phyloP scores from a whole-genome alignment of 2,797 vertebrate species.

The Manis crassicaudata region DNA sequence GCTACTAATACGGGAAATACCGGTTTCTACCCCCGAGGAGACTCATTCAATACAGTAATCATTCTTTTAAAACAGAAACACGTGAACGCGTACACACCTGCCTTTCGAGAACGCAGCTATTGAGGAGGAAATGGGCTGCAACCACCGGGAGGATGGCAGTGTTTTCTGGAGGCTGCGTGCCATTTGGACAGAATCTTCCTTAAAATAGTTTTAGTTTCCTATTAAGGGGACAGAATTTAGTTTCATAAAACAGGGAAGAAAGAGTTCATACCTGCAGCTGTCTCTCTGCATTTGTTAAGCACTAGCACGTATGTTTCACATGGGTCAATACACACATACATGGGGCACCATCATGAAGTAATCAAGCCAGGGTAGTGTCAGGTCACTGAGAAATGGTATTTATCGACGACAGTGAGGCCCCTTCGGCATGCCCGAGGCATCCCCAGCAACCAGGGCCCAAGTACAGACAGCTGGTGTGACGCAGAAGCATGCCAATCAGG shows the following conservation, averaged over 20 bases:
- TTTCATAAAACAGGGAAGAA: not conserved
- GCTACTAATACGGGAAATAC: not conserved
- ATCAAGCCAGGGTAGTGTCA: not conserved
- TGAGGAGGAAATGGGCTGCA: not conserved
- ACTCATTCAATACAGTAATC: not conserved
- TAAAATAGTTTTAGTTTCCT: not conserved
- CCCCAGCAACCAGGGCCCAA: not conserved
- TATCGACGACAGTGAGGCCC: not conserved
- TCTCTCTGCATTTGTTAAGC: not conserved
- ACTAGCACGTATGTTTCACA: fast-evolving
- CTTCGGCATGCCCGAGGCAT: no score
- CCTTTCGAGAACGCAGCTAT: not conserved
- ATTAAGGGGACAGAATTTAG: no score
- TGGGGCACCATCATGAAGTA: no score
- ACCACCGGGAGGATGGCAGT: not conserved
- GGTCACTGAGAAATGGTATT: not conserved
- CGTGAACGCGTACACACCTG: fast-evolving
- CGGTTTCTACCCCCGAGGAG: not conserved
- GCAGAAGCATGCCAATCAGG: not conserved
- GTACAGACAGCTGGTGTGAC: fast-evolving
- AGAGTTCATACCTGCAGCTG: fast-evolving
- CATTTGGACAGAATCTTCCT: not conserved
- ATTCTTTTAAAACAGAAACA: not conserved
- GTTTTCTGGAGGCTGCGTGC: not conserved
- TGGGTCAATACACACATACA: not conserved